Evolutionary conservation across 1,140 invertebrate species (phyloP).

Genomic region (Drosophila leontia): DNA sequence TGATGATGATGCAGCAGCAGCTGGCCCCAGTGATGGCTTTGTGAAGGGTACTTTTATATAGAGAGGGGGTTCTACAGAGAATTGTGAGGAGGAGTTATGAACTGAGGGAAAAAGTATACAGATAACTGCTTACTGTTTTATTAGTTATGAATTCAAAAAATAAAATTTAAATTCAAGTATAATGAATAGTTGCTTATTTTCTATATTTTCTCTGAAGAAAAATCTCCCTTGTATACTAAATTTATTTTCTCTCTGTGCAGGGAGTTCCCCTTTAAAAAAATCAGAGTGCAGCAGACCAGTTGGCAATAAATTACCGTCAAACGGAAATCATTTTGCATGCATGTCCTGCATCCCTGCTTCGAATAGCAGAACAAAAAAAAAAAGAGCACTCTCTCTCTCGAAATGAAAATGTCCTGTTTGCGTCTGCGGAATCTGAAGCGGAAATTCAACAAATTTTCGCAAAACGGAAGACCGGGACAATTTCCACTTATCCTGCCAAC

Average conservation of each 20-base stretch:
- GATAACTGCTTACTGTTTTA: too few species aligned
- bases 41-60: background rate
- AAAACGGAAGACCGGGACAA: slow-evolving; percentile 51
- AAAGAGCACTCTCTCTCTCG: slow-evolving; percentile 17
- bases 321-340: slow-evolving; percentile 74
- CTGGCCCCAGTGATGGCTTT: slow-evolving; percentile 14
- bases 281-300: slow-evolving; percentile 23
- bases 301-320: slow-evolving; percentile 75
- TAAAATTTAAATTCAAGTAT: too few species aligned
- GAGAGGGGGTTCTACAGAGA: background rate
- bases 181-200: background rate
- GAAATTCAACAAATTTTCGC: slow-evolving; percentile 66
- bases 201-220: too few species aligned
- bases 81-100: background rate
- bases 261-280: background rate
- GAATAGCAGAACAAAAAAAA: slow-evolving; percentile 15
- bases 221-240: too few species aligned
- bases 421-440: slow-evolving; percentile 54
- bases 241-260: background rate
- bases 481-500: slow-evolving; percentile 45
- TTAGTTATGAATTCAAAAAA: background rate
- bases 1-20: slow-evolving; percentile 39
- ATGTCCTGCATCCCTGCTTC: slow-evolving; percentile 27
- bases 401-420: slow-evolving; percentile 44
- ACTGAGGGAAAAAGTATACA: slow-evolving; percentile 1